Conservation (phyloP, 1,140 invertebrate genomes). For the Watersipora subatra region DNA sequence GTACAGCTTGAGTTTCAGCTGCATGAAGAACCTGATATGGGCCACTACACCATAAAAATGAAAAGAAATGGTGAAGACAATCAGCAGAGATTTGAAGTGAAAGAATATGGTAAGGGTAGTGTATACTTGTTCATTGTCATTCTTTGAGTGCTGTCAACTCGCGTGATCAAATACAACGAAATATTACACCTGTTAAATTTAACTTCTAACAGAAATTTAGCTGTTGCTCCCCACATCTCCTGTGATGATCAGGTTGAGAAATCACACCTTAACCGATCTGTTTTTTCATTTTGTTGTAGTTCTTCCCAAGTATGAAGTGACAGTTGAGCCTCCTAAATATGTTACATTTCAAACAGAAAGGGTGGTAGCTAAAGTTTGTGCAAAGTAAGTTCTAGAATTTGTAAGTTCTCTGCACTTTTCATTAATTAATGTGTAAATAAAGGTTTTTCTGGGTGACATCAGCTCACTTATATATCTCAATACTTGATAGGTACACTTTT, state of each 20-base stretch:
- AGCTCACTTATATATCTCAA: too few relatives aligned
- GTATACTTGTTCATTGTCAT: not conserved
- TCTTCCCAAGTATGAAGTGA: constrained; percentile 78
- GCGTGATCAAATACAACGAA: too few relatives aligned
- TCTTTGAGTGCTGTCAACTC: too few relatives aligned
- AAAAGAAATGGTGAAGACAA: constrained; percentile 32
- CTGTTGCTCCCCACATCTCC: too few relatives aligned
- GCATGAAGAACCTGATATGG: constrained; percentile 69
- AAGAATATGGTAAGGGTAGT: constrained; percentile 55
- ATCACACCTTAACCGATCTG: not conserved
- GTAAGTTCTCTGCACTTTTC: too few relatives aligned
- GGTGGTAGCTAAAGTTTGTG: constrained; percentile 60
- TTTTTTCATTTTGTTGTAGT: constrained; percentile 47
- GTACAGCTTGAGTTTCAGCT: constrained; percentile 54
- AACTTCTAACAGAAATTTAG: too few relatives aligned
- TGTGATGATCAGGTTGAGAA: too few relatives aligned
- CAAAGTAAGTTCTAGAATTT: constrained; percentile 72
- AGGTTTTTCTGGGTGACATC: too few relatives aligned
- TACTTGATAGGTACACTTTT: constrained; percentile 64
- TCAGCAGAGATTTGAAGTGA: constrained; percentile 59
- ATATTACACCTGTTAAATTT: too few relatives aligned
- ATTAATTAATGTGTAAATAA: too few relatives aligned
- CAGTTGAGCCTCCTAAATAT: constrained; percentile 63
- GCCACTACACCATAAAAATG: constrained; percentile 73
- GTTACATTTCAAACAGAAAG: constrained; percentile 62